Percentiles rank a stretch among this genome's conserved stretches.
Conservation (phyloP, 2,888 invertebrate species). For the Biston betularia region DNA sequence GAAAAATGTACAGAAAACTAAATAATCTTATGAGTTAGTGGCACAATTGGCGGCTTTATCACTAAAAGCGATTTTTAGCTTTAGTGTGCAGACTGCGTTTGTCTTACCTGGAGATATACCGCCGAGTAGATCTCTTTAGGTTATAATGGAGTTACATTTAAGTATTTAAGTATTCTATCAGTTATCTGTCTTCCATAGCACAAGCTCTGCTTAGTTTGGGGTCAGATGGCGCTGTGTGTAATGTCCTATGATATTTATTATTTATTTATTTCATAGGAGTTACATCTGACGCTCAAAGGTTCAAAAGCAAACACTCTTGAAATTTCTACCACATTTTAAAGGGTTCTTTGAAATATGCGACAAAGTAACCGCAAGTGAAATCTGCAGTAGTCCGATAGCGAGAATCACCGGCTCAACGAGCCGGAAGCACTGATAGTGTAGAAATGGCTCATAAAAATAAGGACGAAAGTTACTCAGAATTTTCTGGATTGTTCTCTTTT, state of each 20-base stretch:
- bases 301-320: constrained; percentile 5
- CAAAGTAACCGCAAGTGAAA: constrained; percentile 49
- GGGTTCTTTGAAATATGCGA: constrained; percentile 52
- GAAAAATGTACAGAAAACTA: no score
- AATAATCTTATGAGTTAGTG: no score
- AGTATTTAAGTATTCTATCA: no score
- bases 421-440: constrained; percentile 61
- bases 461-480: constrained; percentile 8
- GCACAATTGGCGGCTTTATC: no score
- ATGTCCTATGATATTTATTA: no score
- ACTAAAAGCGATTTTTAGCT: no score
- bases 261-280: not conserved
- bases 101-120: no score
- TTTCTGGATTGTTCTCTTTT: constrained; percentile 11
- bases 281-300: constrained; percentile 8
- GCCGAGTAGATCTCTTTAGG: no score
- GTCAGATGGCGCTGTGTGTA: no score
- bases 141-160: not conserved
- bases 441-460: constrained; percentile 54
- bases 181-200: no score
- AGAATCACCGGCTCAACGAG: constrained; percentile 55
- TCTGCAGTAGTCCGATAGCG: constrained; percentile 43
- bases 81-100: no score
- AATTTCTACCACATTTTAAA: constrained; percentile 32
- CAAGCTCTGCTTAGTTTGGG: no score